These are phyloP conservation scores for Drosophila kanekoi DNA, from an alignment of 2,888 invertebrate genomes.

Conservation along the genomic window DNA sequence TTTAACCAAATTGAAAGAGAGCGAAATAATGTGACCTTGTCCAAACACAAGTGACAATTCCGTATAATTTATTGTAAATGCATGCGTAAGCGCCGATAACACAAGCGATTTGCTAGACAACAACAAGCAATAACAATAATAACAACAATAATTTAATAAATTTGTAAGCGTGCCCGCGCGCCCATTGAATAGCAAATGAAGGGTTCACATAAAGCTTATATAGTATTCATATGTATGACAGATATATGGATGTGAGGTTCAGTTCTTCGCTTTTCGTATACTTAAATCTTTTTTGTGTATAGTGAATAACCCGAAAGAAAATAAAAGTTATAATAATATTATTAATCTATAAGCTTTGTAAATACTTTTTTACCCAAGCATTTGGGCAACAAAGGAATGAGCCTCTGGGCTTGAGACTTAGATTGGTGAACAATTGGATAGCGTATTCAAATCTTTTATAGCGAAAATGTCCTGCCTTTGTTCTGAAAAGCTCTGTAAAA, in stretches of 20 bases:
- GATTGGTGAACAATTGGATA: too few relatives aligned
- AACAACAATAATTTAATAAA: slow-evolving; percentile 35
- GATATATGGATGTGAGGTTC: neutral
- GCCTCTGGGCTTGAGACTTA: too few relatives aligned
- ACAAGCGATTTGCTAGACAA: slow-evolving; percentile 44
- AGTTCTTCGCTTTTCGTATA: neutral
- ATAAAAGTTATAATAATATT: too few relatives aligned
- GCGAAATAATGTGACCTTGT: slow-evolving; percentile 33
- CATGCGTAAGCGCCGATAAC: slow-evolving; percentile 53
- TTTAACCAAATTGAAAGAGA: slow-evolving; percentile 29
- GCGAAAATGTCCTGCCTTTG: too few relatives aligned
- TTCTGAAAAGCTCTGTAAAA: too few relatives aligned
- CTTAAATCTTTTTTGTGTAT: neutral
- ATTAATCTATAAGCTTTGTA: too few relatives aligned
- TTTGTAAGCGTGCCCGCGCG: slow-evolving; percentile 32
- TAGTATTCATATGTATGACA: slow-evolving; percentile 8
- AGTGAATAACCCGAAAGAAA: neutral
- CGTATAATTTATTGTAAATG: slow-evolving; percentile 59
- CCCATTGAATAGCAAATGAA: slow-evolving; percentile 51
- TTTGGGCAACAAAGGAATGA: too few relatives aligned
- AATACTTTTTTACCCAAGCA: too few relatives aligned
- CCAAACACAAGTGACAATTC: slow-evolving; percentile 41
- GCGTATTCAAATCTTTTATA: too few relatives aligned
- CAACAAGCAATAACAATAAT: slow-evolving; percentile 10
- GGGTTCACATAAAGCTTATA: slow-evolving; percentile 47